Conservation (phyloP, 2,797 vertebrate species). For the Loriculus beryllinus region DNA sequence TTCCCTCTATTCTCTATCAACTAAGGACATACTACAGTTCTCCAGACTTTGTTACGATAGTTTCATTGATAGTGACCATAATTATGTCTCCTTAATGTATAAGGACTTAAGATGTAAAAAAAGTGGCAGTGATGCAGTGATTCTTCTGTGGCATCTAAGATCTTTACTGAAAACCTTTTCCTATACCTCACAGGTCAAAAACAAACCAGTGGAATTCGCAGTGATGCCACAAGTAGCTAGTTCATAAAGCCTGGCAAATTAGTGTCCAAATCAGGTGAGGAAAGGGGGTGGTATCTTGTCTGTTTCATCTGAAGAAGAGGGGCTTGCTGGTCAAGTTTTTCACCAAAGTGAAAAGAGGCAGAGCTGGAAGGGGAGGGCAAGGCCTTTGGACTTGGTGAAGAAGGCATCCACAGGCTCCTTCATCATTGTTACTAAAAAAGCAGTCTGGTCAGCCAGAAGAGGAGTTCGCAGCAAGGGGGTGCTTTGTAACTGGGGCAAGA, state of each 20-base stretch:
- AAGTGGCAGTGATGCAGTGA: background rate
- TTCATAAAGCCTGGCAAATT: background rate
- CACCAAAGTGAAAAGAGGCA: background rate
- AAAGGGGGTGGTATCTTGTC: background rate
- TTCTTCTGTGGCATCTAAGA: background rate
- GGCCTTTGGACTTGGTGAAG: background rate
- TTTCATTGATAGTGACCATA: background rate
- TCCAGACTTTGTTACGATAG: background rate
- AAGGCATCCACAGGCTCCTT: background rate
- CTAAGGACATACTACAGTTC: background rate
- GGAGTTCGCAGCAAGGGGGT: background rate
- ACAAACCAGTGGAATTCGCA: background rate
- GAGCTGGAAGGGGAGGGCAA: background rate
- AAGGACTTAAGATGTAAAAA: background rate
- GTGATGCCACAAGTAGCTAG: background rate
- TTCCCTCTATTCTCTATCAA: background rate
- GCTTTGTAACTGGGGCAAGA: background rate
- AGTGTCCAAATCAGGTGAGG: background rate
- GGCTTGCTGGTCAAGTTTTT: background rate
- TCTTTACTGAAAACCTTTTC: background rate
- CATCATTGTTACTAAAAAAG: background rate
- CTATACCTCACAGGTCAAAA: background rate
- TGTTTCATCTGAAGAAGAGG: background rate
- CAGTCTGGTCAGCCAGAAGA: background rate
- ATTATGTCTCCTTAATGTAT: background rate